These are phyloP conservation scores for Bambusicola thoracicus DNA, from an alignment of 2,113 vertebrate species.

Conservation along the genomic window DNA sequence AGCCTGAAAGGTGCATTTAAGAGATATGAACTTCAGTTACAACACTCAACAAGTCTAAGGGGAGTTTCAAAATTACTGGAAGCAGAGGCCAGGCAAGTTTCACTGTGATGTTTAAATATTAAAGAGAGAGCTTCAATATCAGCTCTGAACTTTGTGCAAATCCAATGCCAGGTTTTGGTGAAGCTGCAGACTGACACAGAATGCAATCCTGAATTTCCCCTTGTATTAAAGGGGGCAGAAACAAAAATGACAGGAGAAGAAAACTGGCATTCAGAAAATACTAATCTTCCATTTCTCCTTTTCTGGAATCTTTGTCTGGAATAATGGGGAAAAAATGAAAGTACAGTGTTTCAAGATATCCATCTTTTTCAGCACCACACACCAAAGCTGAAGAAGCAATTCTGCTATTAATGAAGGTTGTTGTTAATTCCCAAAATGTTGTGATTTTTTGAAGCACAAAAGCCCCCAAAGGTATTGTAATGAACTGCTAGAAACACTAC, in stretches of 20 bases:
- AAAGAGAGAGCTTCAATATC: neutral
- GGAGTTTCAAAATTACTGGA: conserved; percentile 16
- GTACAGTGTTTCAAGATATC: neutral
- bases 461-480: neutral
- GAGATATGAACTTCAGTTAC: conserved; percentile 37
- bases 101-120: neutral
- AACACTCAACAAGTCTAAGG: neutral
- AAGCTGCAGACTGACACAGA: neutral
- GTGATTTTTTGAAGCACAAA: neutral
- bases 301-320: neutral
- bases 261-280: neutral
- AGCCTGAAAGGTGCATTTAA: neutral
- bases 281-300: neutral
- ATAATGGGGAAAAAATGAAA: neutral
- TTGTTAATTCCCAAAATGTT: neutral
- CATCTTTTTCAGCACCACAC: neutral
- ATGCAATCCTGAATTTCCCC: neutral
- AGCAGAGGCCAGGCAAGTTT: neutral
- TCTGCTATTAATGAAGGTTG: neutral
- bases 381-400: neutral
- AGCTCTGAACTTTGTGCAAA: neutral
- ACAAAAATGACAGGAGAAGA: neutral
- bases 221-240: neutral
- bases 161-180: neutral
- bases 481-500: neutral